phyloP scores from a whole-genome alignment of 2,113 vertebrate species.

The Aptenodytes forsteri region DNA sequence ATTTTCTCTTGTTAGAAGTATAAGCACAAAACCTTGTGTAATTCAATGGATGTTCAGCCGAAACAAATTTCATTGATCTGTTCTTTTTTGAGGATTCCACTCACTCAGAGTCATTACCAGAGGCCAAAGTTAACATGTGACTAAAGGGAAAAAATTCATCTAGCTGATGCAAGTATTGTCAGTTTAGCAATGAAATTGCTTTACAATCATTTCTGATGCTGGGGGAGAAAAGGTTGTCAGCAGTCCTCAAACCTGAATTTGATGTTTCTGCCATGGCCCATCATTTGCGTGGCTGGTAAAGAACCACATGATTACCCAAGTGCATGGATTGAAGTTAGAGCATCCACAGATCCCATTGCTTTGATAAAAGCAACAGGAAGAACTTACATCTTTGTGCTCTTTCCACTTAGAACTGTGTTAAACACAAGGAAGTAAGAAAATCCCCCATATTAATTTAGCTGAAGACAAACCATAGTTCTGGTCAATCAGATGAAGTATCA shows the following conservation, averaged over 20 bases:
- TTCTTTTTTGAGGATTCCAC: neutral
- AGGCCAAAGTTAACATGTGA: neutral
- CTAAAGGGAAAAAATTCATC: neutral
- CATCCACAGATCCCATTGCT: neutral
- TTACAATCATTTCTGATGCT: neutral
- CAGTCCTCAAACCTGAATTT: neutral
- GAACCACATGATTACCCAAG: neutral
- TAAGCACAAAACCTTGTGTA: neutral
- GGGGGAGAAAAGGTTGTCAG: neutral
- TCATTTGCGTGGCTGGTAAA: neutral
- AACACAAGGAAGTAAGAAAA: neutral
- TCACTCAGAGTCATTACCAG: neutral
- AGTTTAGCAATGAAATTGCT: neutral
- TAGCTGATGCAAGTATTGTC: neutral
- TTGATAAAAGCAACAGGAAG: neutral
- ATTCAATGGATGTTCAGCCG: neutral
- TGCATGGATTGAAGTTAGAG: neutral
- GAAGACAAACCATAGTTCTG: neutral
- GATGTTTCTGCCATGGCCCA: neutral
- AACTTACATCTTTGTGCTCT: neutral
- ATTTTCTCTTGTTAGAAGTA: neutral
- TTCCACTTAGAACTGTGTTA: neutral
- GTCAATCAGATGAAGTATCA: neutral
- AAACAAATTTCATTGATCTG: neutral
- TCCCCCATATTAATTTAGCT: neutral